Evolutionary conservation across 2,797 vertebrate genomes (phyloP), one percentile per base, ranked within the genome.

Genomic region (Microctenopoma stevenorrisi): DNA sequence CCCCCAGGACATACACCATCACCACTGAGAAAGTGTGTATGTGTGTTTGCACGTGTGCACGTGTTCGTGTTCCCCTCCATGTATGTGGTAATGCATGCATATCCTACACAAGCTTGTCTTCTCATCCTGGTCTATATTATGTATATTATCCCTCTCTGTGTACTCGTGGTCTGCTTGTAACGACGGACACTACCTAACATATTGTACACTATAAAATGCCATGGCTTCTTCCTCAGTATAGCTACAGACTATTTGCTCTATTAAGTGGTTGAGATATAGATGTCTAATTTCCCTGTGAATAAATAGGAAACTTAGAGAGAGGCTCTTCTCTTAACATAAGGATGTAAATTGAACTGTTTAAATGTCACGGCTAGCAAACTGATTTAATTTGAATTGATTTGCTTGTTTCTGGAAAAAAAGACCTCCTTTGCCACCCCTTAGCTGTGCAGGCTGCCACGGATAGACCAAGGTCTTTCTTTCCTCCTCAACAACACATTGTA

Each of bases 361-460:
- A 90, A 87, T 91, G 90, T 89, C 86, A 87, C 68, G 78, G 87
- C 89, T 80, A 84, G 86, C 88, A 88, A 84, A 84, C 87, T 89
- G 90, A 92, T 92, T 90, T 90, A 90, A 92, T 93, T 94, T 92
- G 85, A 94, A 93, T 93, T 92, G 91, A 94, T 93, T 93, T 88
- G 88, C 87, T 92, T 91, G 86, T 92, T 93, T 93, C 88, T 89
- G 73, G 72, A 47, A 73, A 84, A 77, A 85, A 84, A 81, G 56
- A 80, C 64, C 76, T 83, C 79, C 79, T 74, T 85, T 76, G 74
- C 87, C 87, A 89, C 91, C 86, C 84, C 90, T 78, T 85, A 85
- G 86, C 81, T 72, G 68, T 50, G 63, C 86, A 89, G 89, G 82
- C 85, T 91, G 81, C 88, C 89, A 85, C 86, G 89, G 90, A 91